Base-by-base conservation (phyloP, 2,888 invertebrate species). In the Ennomos fuscantarius region DNA sequence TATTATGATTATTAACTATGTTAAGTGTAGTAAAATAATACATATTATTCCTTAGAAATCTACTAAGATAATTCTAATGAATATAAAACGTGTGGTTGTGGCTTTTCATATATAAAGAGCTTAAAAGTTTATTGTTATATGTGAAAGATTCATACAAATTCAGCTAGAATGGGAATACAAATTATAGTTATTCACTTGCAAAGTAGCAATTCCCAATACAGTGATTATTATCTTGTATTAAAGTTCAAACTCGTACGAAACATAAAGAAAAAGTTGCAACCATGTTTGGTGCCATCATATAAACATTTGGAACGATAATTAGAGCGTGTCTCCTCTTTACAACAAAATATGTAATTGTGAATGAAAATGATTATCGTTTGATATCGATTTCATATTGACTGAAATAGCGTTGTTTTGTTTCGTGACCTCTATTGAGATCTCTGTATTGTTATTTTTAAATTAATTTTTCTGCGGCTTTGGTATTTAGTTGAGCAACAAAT, bases 61-160 rank as follows among this genome's bases (percentile, higher is more conserved):
- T 47, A 32, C 8, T 48, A 49, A 36, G n/a, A 8, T 56, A 40
- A 15, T 50, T 15, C 11, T 41, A 42, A 36, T 12, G 9, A 33
- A 15, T 36, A 40, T 41, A 41, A 33, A 44, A 49, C 24, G 52
- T 43, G 57, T 57, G 57, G 57, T 57, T 57, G 57, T 57, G 57
- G 51, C 52, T 48, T 24, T 24, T 57, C 35, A 35, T 42, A 9
- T 52, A n/a, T 43, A 9, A 35, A 41, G 52, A 57, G 52, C 57
- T 52, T 57, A 52, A 51, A 44, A 40, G 9, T 34, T 49, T 55
- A 42, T 32, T 35, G 33, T 15, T 54, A 36, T 42, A 32, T 32
- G 11, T 10, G 37, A 51, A 13, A 37, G 37, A n/a, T 41, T 24
- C 24, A 9, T 9, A 24, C 0, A 9, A 11, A n/a, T 13, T 39